Conservation (phyloP, 2,113 vertebrate genomes). For the Sylvietta virens region DNA sequence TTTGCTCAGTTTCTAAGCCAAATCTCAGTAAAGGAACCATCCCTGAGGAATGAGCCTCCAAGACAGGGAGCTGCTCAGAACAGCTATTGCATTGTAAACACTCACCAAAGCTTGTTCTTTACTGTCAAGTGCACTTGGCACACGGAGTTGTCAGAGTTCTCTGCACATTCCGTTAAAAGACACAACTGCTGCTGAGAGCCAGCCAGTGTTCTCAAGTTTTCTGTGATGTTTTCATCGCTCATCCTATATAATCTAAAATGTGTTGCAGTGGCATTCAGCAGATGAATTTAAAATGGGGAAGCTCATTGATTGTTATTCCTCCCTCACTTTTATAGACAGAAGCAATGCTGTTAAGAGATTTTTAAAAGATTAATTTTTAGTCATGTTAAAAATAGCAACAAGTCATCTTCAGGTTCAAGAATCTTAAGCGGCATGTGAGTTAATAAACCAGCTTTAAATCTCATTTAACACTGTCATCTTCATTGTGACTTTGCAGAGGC, state of each 20-base stretch:
- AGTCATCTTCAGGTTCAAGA: not conserved
- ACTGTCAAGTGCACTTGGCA: not conserved
- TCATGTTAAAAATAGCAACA: not conserved
- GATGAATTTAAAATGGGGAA: not conserved
- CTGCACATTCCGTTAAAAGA: not conserved
- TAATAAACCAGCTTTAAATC: not conserved
- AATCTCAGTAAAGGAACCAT: not conserved
- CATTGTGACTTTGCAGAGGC: not conserved
- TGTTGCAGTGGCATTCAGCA: not conserved
- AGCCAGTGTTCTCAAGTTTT: not conserved
- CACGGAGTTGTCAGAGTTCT: not conserved
- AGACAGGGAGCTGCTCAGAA: not conserved
- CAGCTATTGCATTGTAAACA: not conserved
- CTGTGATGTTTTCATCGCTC: not conserved
- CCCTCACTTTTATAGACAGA: not conserved
- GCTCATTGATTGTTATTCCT: not conserved
- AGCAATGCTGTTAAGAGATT: not conserved
- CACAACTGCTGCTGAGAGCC: not conserved
- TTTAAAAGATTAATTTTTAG: not conserved
- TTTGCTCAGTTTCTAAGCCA: not conserved
- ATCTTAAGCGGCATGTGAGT: not conserved
- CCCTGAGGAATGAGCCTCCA: not conserved
- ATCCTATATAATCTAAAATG: not conserved
- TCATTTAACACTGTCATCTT: not conserved
- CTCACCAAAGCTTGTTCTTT: not conserved